These are phyloP conservation scores for Plagodis pulveraria DNA, from an alignment of 2,888 invertebrate genomes.

Conservation along the genomic window DNA sequence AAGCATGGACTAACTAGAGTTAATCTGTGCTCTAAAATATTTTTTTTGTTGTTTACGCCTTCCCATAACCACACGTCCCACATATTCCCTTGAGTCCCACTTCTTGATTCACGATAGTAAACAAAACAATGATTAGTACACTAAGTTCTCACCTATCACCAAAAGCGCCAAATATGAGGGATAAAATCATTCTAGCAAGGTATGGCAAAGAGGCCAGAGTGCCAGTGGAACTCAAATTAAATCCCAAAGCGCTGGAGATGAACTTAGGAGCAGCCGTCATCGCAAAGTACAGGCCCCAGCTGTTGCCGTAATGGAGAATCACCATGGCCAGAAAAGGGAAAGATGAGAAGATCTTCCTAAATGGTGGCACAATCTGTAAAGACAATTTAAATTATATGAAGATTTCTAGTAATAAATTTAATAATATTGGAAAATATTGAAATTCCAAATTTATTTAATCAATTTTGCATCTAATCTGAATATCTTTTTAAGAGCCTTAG, in stretches of 20 bases:
- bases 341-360: constrained; percentile 86
- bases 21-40: too few relatives aligned
- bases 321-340: constrained; percentile 89
- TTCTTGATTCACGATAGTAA: too few relatives aligned
- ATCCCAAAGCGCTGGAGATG: constrained; percentile 89
- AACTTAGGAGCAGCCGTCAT: constrained; percentile 91
- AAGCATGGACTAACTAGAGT: too few relatives aligned
- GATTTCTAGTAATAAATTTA: too few relatives aligned
- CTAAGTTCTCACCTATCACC: constrained; percentile 82
- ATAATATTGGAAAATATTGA: too few relatives aligned
- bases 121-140: too few relatives aligned
- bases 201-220: constrained; percentile 89
- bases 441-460: too few relatives aligned
- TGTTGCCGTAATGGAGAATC: constrained; percentile 89
- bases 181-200: constrained; percentile 88
- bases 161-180: constrained; percentile 88
- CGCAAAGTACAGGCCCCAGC: constrained; percentile 90
- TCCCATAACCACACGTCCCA: too few relatives aligned
- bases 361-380: constrained; percentile 86
- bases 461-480: too few relatives aligned
- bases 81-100: too few relatives aligned
- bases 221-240: constrained; percentile 89
- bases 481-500: too few relatives aligned
- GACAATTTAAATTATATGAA: background rate
- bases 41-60: too few relatives aligned